These are phyloP conservation scores for Siniperca knerii DNA, from an alignment of 2,113 vertebrate species.

Conservation along the genomic window DNA sequence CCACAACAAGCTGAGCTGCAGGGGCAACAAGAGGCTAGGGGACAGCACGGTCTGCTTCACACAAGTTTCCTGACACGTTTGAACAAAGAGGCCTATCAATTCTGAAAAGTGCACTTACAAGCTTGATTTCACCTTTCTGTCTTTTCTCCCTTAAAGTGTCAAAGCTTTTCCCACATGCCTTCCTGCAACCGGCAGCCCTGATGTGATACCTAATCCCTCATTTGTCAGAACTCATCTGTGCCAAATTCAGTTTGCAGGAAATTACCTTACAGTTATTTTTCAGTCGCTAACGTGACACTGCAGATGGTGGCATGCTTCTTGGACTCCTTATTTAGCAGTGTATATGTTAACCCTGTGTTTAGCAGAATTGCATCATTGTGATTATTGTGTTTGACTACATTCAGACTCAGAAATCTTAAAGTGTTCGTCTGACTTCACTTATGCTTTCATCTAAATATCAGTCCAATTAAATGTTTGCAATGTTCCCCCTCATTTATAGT, in stretches of 20 bases:
- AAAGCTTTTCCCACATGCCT: slow-evolving; percentile 29
- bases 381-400: slow-evolving; percentile 18
- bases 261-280: slow-evolving; percentile 33
- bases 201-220: slow-evolving; percentile 49
- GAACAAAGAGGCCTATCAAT: slow-evolving; percentile 59
- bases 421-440: slow-evolving; percentile 10
- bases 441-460: slow-evolving; percentile 23
- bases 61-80: slow-evolving; percentile 47
- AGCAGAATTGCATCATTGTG: neutral
- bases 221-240: slow-evolving; percentile 45
- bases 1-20: slow-evolving; percentile 53
- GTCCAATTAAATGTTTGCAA: slow-evolving; percentile 18
- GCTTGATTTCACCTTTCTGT: slow-evolving; percentile 61
- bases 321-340: neutral
- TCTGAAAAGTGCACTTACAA: slow-evolving; percentile 60
- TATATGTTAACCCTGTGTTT: slow-evolving; percentile 12
- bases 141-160: slow-evolving; percentile 28
- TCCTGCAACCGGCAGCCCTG: slow-evolving; percentile 10
- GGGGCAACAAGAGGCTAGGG: slow-evolving; percentile 54
- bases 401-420: neutral
- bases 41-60: slow-evolving; percentile 63
- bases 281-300: slow-evolving; percentile 1
- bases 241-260: slow-evolving; percentile 51
- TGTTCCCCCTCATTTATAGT: slow-evolving; percentile 23
- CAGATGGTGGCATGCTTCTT: slow-evolving; percentile 11